phyloP scores from a whole-genome alignment of 92 coral and sea anemone genomes.

The Porites lobata region DNA sequence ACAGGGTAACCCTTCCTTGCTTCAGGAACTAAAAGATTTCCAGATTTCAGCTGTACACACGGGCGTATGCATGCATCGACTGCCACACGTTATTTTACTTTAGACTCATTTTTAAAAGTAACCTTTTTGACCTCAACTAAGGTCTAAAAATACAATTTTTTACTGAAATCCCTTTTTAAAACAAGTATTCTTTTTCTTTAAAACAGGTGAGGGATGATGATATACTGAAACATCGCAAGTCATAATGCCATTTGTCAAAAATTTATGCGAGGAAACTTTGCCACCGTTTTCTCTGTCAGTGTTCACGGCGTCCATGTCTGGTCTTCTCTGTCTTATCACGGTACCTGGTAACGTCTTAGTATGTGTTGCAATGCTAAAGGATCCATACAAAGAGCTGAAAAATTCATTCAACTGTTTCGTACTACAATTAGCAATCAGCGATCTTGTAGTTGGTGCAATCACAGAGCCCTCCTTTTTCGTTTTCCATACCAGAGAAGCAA shows the following conservation, averaged over 20 bases:
- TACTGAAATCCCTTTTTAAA: too few species aligned
- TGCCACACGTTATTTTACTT: too few species aligned
- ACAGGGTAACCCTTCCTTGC: too few species aligned
- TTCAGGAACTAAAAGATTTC: too few species aligned
- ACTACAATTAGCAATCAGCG: conserved; percentile 79
- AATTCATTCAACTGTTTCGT: conserved; percentile 87
- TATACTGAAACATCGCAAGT: neutral
- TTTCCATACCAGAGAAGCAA: conserved; percentile 76
- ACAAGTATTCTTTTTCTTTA: neutral
- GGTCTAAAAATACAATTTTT: too few species aligned
- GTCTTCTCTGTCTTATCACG: conserved; percentile 55
- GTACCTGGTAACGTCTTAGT: conserved; percentile 75
- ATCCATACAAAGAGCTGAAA: conserved; percentile 81
- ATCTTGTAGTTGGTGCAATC: conserved; percentile 76
- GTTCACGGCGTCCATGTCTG: conserved; percentile 58
- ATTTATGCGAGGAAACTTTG: conserved; percentile 52
- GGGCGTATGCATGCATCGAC: too few species aligned
- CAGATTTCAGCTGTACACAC: too few species aligned
- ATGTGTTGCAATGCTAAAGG: conserved; percentile 80
- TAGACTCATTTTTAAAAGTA: too few species aligned
- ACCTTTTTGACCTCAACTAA: too few species aligned
- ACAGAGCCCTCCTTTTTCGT: conserved; percentile 77
- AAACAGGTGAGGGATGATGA: neutral
- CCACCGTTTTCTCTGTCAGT: conserved; percentile 65
- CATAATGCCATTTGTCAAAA: conserved; percentile 25